A percentile compares a stretch with the other conserved stretches of the same genome.
Evolutionary conservation across 1,140 invertebrate species (phyloP).

Genomic region (Bacillus rossius): DNA sequence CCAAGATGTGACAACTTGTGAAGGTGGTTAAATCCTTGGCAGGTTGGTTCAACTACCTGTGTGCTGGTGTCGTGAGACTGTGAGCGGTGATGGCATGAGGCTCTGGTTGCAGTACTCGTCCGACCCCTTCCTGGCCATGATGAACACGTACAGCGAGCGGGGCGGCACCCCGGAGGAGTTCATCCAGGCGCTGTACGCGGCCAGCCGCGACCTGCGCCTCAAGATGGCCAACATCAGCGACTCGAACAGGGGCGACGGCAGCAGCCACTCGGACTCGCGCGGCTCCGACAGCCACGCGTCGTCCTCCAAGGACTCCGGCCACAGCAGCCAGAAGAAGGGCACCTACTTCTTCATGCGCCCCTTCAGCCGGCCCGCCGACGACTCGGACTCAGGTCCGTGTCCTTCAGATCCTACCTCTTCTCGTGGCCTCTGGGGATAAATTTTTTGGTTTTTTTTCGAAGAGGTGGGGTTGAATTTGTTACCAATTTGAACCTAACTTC

Average conservation of each 20-base stretch:
- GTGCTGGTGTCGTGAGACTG: too few species aligned
- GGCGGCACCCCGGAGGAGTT: constrained; percentile 36
- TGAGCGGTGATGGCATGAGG: too few species aligned
- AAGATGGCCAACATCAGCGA: background rate
- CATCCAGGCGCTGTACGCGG: constrained; percentile 30
- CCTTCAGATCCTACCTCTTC: background rate
- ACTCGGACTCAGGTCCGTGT: constrained; percentile 5
- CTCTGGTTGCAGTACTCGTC: constrained; percentile 24
- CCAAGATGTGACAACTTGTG: too few species aligned
- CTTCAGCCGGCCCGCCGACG: background rate
- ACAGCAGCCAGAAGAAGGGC: background rate
- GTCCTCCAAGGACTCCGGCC: constrained; percentile 1
- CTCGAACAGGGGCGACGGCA: constrained; percentile 4
- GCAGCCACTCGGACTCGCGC: background rate
- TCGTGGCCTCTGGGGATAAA: background rate
- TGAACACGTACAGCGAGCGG: constrained; percentile 25
- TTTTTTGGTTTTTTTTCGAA: background rate
- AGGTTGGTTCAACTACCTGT: too few species aligned
- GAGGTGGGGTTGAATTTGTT: too few species aligned
- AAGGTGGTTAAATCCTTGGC: too few species aligned
- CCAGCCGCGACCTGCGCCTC: constrained; percentile 23
- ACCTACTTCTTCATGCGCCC: too few species aligned
- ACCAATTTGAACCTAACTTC: too few species aligned
- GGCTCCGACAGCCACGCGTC: constrained; percentile 3
- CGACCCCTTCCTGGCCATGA: constrained; percentile 32